Percentiles rank a stretch among this genome's conserved stretches.
These are phyloP conservation scores for Proteles cristata DNA, from an alignment of 2,113 vertebrate species.

Conservation along the genomic window DNA sequence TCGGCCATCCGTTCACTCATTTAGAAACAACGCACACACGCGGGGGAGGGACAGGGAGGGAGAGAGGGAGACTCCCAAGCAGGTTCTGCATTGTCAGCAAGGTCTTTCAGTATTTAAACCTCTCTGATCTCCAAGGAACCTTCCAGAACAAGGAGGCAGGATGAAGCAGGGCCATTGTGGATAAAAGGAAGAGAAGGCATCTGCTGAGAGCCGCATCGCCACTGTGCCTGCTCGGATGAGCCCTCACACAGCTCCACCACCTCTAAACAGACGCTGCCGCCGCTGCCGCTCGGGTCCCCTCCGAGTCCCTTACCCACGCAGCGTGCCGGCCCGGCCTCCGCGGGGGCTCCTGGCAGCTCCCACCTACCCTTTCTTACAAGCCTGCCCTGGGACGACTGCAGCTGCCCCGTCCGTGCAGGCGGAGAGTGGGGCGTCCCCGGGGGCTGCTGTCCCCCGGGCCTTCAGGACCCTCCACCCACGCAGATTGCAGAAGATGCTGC, in stretches of 20 bases:
- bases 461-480: neutral
- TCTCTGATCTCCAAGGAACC: neutral
- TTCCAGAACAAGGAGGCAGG: neutral
- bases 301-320: neutral
- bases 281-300: neutral
- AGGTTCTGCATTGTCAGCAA: no score
- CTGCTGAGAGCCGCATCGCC: neutral
- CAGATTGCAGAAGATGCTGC: neutral
- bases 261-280: no score
- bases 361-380: neutral
- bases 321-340: neutral
- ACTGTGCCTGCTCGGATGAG: accelerated
- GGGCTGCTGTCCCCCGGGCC: neutral
- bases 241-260: neutral
- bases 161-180: neutral
- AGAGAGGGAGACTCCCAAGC: no score
- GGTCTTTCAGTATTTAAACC: neutral
- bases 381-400: no score
- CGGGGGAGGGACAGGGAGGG: no score
- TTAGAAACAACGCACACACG: no score
- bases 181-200: neutral
- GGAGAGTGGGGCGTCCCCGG: neutral
- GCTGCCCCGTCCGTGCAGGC: no score
- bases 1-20: no score
- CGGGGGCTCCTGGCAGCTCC: neutral